Evolutionary conservation across 1,140 invertebrate species (phyloP).

Genomic region (Phymorhynchus buccinoides): DNA sequence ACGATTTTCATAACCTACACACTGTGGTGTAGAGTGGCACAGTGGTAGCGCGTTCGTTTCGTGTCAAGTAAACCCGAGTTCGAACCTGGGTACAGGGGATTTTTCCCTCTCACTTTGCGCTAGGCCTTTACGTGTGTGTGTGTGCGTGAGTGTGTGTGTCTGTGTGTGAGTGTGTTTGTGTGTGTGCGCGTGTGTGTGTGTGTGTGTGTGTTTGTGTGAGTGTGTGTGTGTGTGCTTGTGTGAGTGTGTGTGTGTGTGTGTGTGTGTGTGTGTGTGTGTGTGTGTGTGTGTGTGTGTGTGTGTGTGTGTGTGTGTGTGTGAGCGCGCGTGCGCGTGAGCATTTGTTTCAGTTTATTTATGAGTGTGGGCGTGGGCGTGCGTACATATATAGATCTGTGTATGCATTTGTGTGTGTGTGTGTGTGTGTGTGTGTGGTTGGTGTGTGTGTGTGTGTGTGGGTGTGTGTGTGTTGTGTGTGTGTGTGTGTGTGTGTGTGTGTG

Average conservation of each 20-base stretch:
- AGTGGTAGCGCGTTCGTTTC: too few species aligned
- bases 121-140: too few species aligned
- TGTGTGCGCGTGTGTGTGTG: neutral
- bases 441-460: neutral
- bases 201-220: neutral
- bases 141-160: neutral
- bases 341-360: neutral
- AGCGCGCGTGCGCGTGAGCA: neutral
- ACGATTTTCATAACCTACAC: too few species aligned
- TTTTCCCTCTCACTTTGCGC: too few species aligned
- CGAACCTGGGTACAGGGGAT: too few species aligned
- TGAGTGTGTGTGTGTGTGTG: neutral
- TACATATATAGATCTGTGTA: too few species aligned
- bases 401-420: constrained; percentile 17
- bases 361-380: constrained; percentile 7
- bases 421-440: constrained; percentile 17
- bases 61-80: too few species aligned
- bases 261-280: constrained; percentile 11
- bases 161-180: constrained; percentile 18
- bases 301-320: neutral
- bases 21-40: too few species aligned
- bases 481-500: neutral
- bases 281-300: neutral
- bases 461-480: neutral
- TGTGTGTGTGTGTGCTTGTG: neutral